Evolutionary conservation across 1,140 invertebrate genomes (phyloP).

Genomic region (Leguminivora glycinivorella): DNA sequence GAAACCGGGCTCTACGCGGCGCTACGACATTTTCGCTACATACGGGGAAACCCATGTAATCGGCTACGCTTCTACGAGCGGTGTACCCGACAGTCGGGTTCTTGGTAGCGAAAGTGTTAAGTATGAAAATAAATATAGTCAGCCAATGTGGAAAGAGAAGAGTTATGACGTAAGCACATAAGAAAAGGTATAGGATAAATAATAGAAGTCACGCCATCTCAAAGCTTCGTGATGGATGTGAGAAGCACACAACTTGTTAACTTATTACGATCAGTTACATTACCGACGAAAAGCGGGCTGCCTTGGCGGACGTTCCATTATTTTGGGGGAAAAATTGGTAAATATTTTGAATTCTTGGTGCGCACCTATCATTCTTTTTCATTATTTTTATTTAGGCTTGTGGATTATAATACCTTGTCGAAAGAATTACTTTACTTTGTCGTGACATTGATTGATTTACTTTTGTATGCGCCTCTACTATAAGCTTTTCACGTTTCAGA

Average conservation of each 20-base stretch:
- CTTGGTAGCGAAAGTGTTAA: no score
- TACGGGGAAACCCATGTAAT: no score
- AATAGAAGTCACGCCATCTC: slow-evolving; percentile 33
- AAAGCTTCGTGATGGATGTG: slow-evolving; percentile 58
- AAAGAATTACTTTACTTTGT: slow-evolving; percentile 14
- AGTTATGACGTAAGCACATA: no score
- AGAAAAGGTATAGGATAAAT: not conserved
- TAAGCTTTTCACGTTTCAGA: no score
- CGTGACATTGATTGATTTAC: slow-evolving; percentile 25
- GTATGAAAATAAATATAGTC: no score
- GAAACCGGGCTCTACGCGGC: no score
- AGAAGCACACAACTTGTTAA: slow-evolving; percentile 62
- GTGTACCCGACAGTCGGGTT: no score
- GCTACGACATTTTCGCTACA: no score
- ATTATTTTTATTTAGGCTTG: slow-evolving; percentile 8
- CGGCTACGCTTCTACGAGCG: no score
- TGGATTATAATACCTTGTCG: slow-evolving; percentile 18
- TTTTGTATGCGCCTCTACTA: not conserved
- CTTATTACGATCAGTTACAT: slow-evolving; percentile 71
- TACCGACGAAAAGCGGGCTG: slow-evolving; percentile 59
- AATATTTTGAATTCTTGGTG: slow-evolving; percentile 41
- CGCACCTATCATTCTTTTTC: slow-evolving; percentile 21
- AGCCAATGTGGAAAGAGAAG: no score
- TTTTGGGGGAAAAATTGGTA: slow-evolving; percentile 71
- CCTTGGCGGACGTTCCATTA: slow-evolving; percentile 69